Base-by-base conservation (phyloP, 2,888 invertebrate species). In the Epirrita christyi region DNA sequence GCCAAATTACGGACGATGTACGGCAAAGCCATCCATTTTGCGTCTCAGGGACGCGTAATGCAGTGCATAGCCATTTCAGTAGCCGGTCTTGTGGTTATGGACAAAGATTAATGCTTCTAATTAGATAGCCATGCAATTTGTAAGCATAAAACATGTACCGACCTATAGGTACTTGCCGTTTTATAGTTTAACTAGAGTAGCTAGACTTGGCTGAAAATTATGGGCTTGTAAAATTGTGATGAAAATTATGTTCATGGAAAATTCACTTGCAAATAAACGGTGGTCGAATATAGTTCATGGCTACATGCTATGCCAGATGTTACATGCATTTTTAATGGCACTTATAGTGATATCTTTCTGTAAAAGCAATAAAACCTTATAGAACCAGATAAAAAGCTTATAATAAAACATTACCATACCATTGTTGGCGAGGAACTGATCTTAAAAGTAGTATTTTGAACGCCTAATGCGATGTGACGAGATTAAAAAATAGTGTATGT, bases 21-120 rank as follows among this genome's bases (percentile, higher is more conserved):
- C 59, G 21, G 47, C 59, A 48, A 44, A 44, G 51, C 59, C 59
- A 59, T 59, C 55, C 55, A 59, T 59, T 59, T 52, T 51, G 46
- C 54, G 59, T 55, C 59, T 59, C 40, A 48, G 59, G 46, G 55
- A 59, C 55, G 59, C 59, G 59, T 59, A 59, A 59, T 59, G 55
- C 59, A 59, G 43, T 59, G 38, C 59, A 45, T 44, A 37, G 55
- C 59, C 55, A 51, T 59, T 59, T 59, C 52, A 59, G 55, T 55
- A 49, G 55, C 59, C 51, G 51, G 55, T 59, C 59, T 59, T 59
- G 59, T 55, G 59, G 59, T 52, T 55, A 59, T 55, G 50, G 55
- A 55, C 59, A 59, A 52, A 59, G 55, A 59, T 59, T 59, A 59
- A 59, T 59, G 59, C 51, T 59, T 55, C 55, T 59, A 59, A 59